Conservation (phyloP, 2,113 vertebrate genomes). For the Otocyon megalotis region DNA sequence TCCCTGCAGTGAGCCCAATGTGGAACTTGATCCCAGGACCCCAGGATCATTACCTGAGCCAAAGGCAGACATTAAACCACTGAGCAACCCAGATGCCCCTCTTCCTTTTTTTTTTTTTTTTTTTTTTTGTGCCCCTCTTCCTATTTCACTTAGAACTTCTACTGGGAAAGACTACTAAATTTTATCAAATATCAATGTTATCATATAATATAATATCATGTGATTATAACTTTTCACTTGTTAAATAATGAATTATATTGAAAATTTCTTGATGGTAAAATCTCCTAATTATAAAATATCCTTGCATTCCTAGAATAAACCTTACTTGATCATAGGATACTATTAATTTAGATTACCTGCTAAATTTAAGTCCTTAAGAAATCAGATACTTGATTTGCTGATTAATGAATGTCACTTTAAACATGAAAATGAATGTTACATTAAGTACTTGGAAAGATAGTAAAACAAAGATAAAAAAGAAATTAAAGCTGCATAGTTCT, state of each 20-base stretch:
- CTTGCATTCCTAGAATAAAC: background rate
- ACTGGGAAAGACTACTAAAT: background rate
- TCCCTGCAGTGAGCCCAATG: too few species aligned
- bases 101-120: too few species aligned
- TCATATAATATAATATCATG: background rate
- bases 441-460: background rate
- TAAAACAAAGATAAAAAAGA: background rate
- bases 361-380: background rate
- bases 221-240: background rate
- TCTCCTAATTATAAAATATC: slow-evolving; percentile 18
- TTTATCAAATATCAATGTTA: background rate
- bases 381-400: background rate
- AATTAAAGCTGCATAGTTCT: background rate
- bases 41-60: too few species aligned
- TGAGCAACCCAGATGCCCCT: too few species aligned
- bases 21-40: too few species aligned
- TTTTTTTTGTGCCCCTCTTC: too few species aligned
- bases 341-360: slow-evolving; percentile 38
- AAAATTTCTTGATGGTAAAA: background rate
- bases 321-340: background rate
- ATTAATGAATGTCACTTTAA: background rate
- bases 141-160: slow-evolving; percentile 20
- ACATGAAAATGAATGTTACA: background rate
- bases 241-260: background rate
- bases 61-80: too few species aligned